phyloP scores from a whole-genome alignment of 1,140 invertebrate species.

The Drosophila pandora region DNA sequence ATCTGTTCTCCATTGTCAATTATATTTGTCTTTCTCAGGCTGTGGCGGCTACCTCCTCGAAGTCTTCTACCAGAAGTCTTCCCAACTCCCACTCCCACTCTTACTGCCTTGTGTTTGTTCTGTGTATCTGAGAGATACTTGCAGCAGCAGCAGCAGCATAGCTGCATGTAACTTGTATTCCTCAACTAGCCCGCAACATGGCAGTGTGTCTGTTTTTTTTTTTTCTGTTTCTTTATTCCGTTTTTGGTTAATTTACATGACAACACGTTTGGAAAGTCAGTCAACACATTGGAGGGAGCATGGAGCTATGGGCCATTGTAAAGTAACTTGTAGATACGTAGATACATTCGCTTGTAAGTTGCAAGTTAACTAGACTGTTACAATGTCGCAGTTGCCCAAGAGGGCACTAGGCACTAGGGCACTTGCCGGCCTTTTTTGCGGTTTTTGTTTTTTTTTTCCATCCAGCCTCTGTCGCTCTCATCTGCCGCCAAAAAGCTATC shows the following conservation, averaged over 20 bases:
- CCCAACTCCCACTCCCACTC: slow-evolving; percentile 16
- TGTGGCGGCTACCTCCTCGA: slow-evolving; percentile 3
- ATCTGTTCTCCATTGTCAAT: slow-evolving; percentile 32
- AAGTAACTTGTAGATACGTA: slow-evolving; percentile 61
- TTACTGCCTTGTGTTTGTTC: slow-evolving; percentile 46
- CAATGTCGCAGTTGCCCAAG: slow-evolving; percentile 49
- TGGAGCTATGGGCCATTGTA: slow-evolving; percentile 35
- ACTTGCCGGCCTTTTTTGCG: slow-evolving; percentile 55
- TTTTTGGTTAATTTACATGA: slow-evolving; percentile 80
- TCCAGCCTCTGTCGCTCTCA: not conserved
- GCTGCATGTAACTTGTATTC: slow-evolving; percentile 34
- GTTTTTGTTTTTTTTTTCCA: slow-evolving; percentile 15
- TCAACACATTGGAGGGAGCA: slow-evolving; percentile 41
- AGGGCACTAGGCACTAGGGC: slow-evolving; percentile 31
- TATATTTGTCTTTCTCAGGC: slow-evolving; percentile 76
- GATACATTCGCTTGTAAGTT: slow-evolving; percentile 72
- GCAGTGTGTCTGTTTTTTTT: slow-evolving; percentile 25
- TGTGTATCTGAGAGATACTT: slow-evolving; percentile 48
- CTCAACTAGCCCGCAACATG: slow-evolving; percentile 56
- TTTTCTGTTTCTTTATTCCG: slow-evolving; percentile 29
- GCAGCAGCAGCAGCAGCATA: slow-evolving; percentile 3
- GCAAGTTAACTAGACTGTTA: slow-evolving; percentile 79
- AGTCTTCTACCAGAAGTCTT: not conserved
- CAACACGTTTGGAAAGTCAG: slow-evolving; percentile 81
- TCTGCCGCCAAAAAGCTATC: slow-evolving; percentile 15